phyloP scores from a whole-genome alignment of 2,797 vertebrate species.

The Miichthys miiuy region DNA sequence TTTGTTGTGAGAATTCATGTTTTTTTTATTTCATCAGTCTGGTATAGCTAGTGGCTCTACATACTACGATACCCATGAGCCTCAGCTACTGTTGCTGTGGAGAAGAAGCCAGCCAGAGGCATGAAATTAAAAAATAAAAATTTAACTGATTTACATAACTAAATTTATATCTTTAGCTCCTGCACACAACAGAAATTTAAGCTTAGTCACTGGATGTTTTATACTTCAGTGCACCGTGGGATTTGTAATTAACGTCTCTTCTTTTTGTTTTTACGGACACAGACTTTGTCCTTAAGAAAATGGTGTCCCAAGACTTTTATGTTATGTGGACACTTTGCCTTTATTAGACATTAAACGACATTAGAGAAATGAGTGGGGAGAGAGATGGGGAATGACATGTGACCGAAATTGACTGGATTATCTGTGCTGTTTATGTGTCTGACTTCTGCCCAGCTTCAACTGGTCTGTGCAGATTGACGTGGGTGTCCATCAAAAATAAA shows the following conservation, averaged over 20 bases:
- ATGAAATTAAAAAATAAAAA: background rate
- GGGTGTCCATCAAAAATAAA: no score
- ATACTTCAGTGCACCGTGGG: background rate
- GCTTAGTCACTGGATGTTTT: background rate
- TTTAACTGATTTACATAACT: background rate
- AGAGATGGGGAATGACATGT: background rate
- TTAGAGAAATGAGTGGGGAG: background rate
- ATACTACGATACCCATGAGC: background rate
- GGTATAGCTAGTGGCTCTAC: background rate
- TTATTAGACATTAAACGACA: background rate
- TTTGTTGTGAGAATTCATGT: accelerated
- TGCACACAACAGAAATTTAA: background rate
- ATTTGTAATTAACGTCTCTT: background rate
- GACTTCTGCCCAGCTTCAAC: no score
- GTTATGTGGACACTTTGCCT: background rate
- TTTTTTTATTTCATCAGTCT: background rate
- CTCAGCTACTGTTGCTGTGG: background rate
- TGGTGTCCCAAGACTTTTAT: background rate
- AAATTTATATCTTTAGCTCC: background rate
- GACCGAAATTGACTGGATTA: no score
- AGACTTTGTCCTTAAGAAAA: background rate
- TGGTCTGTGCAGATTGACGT: no score
- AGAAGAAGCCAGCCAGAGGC: background rate
- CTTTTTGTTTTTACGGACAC: background rate
- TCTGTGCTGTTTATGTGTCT: no score